Percentiles rank a stretch among this genome's conserved stretches.
Conservation (phyloP, 2,888 invertebrate genomes). For the Cerastis leucographa region DNA sequence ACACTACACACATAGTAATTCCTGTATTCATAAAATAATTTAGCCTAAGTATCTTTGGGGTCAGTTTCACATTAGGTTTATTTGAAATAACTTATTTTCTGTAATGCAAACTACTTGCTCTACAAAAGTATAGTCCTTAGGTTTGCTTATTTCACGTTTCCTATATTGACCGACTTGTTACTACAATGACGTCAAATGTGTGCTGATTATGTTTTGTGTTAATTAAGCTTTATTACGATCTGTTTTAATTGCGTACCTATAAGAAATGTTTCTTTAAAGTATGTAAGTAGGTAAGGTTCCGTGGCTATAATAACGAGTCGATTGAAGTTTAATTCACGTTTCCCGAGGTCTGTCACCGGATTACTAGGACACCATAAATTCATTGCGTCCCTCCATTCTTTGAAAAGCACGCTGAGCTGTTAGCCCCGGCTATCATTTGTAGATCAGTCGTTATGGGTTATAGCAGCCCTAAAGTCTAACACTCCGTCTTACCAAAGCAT, state of each 20-base stretch:
- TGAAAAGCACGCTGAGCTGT: not conserved
- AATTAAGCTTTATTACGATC: conserved; percentile 42
- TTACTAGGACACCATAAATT: not conserved
- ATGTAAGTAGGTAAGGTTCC: not conserved
- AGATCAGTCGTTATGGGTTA: not conserved
- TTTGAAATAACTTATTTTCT: not conserved
- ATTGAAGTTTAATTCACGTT: not conserved
- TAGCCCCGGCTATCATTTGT: not conserved
- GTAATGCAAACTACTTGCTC: conserved; percentile 12
- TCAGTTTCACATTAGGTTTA: not conserved
- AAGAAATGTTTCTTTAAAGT: not conserved
- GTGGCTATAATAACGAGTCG: not conserved
- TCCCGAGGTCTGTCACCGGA: not conserved
- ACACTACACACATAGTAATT: not conserved
- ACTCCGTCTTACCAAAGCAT: not conserved
- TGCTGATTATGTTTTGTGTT: conserved; percentile 47
- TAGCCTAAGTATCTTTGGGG: not conserved
- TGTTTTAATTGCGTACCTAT: conserved; percentile 18
- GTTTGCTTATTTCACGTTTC: conserved; percentile 51
- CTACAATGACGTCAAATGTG: conserved; percentile 52
- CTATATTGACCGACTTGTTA: conserved; percentile 58
- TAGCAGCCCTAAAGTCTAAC: not conserved
- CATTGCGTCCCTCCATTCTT: not conserved
- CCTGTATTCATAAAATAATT: not conserved
- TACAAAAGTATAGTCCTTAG: conserved; percentile 24